A percentile compares a stretch with the other conserved stretches of the same genome.
phyloP scores from a whole-genome alignment of 2,797 vertebrate genomes.

The Phrynocephalus vlangalii region DNA sequence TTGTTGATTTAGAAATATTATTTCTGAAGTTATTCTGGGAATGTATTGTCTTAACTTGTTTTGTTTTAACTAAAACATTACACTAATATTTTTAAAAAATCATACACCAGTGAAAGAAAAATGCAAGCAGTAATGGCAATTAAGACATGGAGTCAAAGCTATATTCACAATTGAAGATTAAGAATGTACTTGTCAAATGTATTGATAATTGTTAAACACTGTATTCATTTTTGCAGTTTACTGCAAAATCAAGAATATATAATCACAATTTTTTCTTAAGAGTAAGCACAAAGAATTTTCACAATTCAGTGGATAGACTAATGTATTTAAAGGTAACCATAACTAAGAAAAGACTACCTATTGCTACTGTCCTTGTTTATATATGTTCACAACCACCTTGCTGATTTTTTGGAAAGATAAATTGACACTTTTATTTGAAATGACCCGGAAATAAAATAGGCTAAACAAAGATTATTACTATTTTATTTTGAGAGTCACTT shows the following conservation, averaged over 20 bases:
- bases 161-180: not conserved
- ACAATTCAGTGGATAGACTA: not conserved
- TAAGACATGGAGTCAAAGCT: not conserved
- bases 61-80: not conserved
- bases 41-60: not conserved
- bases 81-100: not conserved
- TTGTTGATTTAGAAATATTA: not conserved
- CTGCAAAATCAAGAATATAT: not conserved
- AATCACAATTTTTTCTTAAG: not conserved
- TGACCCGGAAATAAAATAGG: not conserved
- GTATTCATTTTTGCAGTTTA: not conserved
- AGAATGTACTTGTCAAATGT: not conserved
- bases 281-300: not conserved
- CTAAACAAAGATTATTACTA: not conserved
- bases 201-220: too few species aligned
- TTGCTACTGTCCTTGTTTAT: not conserved
- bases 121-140: not conserved
- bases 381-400: not conserved
- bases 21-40: not conserved
- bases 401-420: not conserved
- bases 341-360: not conserved
- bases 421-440: not conserved
- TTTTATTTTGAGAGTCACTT: not conserved
- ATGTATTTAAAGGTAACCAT: not conserved
- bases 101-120: not conserved